Evolutionary conservation across 2,797 vertebrate genomes (phyloP), one percentile per base, ranked within the genome.

Genomic region (Protosalanx chinensis): DNA sequence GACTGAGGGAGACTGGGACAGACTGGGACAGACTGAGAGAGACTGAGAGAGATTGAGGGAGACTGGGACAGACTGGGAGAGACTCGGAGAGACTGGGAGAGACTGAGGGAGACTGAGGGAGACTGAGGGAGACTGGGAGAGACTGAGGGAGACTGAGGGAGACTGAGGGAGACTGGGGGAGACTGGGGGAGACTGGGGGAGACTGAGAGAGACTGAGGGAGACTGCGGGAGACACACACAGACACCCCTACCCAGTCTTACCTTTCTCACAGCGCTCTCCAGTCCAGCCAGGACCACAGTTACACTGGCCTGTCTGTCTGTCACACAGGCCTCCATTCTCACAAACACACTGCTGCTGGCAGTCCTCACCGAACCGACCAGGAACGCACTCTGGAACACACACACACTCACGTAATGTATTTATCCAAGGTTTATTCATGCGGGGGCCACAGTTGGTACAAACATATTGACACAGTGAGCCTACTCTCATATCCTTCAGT

Each of bases 261-360:
- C 95, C 58, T 79, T 67, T 92, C 82, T 96, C 86, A 35, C 97
- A 98, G 61, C 5, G 78, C 20, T 83, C 74, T n/a, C 96, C 96
- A 0, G 56, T 86, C 96, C 97, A 96, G 56, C 96, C 96, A 0
- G 91, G 77, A 0, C 76, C 87, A 89, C 97, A 99, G 74, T 81
- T 73, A 87, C 96, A 98, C n/a, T 0, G 82, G 2, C 96, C 95
- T 0, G 59, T 90, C 71, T 5, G 90, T 23, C 13, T 79, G 84
- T 97, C 92, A 2, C 97, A 99, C 70, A 84, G 79, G 0, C 94
- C 94, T 0, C 89, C 89, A 0, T 95, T 92, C 32, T 85, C 89
- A 88, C 97, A 98, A 57, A 77, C 59, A 1, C 96, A 98, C 82
- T 23, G 81, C 73, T 85, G 89, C 80, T 63, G 90, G 81, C 97